Conservation (phyloP, 2,113 vertebrate genomes). For the Terrapene triunguis region DNA sequence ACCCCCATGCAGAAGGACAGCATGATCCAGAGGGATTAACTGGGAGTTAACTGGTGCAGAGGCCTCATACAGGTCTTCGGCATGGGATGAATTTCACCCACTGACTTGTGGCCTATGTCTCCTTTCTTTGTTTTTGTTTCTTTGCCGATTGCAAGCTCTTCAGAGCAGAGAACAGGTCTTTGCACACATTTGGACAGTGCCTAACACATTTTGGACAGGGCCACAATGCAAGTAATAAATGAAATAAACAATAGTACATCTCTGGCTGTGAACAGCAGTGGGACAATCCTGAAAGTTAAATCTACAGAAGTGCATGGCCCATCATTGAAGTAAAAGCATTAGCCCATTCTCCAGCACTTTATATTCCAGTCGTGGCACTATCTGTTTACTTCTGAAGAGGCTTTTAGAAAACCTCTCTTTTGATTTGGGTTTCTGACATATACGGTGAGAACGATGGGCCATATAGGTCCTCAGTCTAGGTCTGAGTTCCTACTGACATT, state of each 20-base stretch:
- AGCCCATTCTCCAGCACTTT: neutral
- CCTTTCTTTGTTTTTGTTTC: neutral
- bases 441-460: neutral
- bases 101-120: neutral
- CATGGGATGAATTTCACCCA: neutral
- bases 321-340: neutral
- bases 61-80: neutral
- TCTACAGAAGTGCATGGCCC: neutral
- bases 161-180: conserved; percentile 4
- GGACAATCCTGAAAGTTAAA: conserved; percentile 5
- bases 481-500: neutral
- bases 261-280: conserved; percentile 15
- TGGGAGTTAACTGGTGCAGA: neutral
- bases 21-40: neutral
- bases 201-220: neutral
- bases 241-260: neutral
- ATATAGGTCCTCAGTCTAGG: neutral
- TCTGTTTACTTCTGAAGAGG: conserved; percentile 2
- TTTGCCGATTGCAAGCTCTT: neutral
- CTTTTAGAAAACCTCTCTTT: neutral
- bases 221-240: conserved; percentile 16
- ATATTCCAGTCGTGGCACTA: neutral
- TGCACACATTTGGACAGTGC: rapidly evolving
- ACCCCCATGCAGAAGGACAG: neutral
- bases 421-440: conserved; percentile 10